Evolutionary conservation across 2,888 invertebrate genomes (phyloP).

Genomic region (Scelioninae gen. 1): DNA sequence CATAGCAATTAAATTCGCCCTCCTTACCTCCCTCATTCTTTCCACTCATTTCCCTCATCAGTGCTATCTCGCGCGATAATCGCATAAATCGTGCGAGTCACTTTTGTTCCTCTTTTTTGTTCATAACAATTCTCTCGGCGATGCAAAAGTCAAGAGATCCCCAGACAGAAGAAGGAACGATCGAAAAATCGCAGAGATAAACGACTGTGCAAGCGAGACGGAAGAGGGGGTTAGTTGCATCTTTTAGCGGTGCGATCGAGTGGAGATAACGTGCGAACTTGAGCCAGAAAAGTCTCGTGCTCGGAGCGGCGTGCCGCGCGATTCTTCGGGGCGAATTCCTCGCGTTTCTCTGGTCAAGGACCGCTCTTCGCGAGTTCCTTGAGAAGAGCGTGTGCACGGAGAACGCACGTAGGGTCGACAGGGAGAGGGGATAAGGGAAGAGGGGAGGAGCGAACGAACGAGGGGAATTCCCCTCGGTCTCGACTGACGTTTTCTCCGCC

Average conservation of each 20-base stretch:
- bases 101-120: conserved; percentile 47
- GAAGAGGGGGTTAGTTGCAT: conserved; percentile 60
- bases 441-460: conserved; percentile 3
- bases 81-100: conserved; percentile 54
- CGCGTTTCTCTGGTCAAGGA: conserved; percentile 79
- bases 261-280: conserved; percentile 72
- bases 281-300: conserved; percentile 71
- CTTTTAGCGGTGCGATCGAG: conserved; percentile 67
- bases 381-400: conserved; percentile 68
- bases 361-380: conserved; percentile 76
- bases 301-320: conserved; percentile 61
- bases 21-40: neutral
- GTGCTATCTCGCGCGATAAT: conserved; percentile 43
- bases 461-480: conserved; percentile 68
- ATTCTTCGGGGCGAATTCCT: conserved; percentile 75
- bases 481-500: conserved; percentile 43
- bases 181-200: too few species aligned
- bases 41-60: conserved; percentile 40
- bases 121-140: conserved; percentile 42
- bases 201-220: too few species aligned
- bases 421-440: conserved; percentile 4
- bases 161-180: too few species aligned
- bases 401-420: conserved; percentile 42
- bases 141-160: conserved; percentile 35
- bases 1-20: conserved; percentile 27